These are phyloP conservation scores for Antheraea pernyi DNA, from an alignment of 1,140 invertebrate species.

Conservation along the genomic window DNA sequence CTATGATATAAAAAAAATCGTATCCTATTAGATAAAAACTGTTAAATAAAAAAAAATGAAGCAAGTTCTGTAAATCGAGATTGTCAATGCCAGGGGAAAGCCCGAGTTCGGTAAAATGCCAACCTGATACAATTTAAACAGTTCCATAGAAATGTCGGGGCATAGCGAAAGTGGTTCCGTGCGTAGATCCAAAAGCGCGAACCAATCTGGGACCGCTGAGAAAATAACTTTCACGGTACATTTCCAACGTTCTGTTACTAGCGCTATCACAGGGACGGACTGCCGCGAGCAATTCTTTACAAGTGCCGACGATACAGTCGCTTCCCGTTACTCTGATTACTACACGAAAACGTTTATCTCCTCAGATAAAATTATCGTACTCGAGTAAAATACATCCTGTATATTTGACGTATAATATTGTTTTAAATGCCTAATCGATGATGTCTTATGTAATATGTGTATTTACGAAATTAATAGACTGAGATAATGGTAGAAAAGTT, in stretches of 20 bases:
- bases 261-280: constrained; percentile 22
- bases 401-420: neutral
- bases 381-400: neutral
- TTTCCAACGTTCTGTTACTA: constrained; percentile 46
- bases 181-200: constrained; percentile 44
- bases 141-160: constrained; percentile 31
- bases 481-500: no score
- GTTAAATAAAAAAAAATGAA: neutral
- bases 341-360: constrained; percentile 4
- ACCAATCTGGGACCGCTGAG: constrained; percentile 52
- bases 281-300: constrained; percentile 12
- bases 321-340: constrained; percentile 4
- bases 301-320: neutral
- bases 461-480: neutral
- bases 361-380: constrained; percentile 10
- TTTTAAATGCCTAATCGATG: neutral
- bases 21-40: no score
- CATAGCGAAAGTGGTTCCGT: constrained; percentile 65
- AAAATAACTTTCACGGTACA: constrained; percentile 71
- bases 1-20: no score
- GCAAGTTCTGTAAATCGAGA: neutral
- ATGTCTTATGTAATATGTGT: neutral
- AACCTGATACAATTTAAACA: constrained; percentile 24
- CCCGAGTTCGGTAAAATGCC: constrained; percentile 8
- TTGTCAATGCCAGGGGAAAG: neutral